These are phyloP conservation scores for Chloroceryle inda DNA, from an alignment of 2,797 vertebrate species.

Conservation along the genomic window DNA sequence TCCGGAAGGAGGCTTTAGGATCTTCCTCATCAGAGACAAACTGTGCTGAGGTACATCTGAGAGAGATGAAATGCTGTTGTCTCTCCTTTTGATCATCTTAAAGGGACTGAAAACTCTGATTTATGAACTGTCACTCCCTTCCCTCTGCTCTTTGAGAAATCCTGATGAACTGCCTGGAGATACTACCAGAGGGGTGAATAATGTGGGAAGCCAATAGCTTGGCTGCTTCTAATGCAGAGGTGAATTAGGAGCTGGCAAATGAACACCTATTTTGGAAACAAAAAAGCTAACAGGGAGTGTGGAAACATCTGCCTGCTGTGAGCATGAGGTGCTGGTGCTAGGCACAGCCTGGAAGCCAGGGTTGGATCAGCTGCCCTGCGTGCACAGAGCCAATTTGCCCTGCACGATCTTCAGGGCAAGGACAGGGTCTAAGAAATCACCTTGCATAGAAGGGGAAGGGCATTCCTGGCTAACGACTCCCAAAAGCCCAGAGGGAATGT, in stretches of 20 bases:
- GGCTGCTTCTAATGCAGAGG: not conserved
- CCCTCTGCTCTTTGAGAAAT: not conserved
- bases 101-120: not conserved
- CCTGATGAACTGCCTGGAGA: not conserved
- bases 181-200: not conserved
- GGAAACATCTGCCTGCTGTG: rapidly evolving
- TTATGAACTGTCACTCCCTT: not conserved
- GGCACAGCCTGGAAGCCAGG: not conserved
- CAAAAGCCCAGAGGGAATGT: not conserved
- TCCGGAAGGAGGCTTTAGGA: not conserved
- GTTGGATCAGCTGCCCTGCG: not conserved
- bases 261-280: not conserved
- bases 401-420: not conserved
- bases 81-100: not conserved
- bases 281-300: not conserved
- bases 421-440: not conserved
- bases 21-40: not conserved
- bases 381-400: not conserved
- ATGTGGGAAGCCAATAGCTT: not conserved
- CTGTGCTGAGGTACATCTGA: not conserved
- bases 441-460: rapidly evolving
- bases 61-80: not conserved
- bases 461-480: not conserved
- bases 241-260: not conserved
- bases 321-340: not conserved